Percentiles rank a stretch among this genome's conserved stretches.
Conservation (phyloP, 2,797 vertebrate genomes). For the Vireo griseus region DNA sequence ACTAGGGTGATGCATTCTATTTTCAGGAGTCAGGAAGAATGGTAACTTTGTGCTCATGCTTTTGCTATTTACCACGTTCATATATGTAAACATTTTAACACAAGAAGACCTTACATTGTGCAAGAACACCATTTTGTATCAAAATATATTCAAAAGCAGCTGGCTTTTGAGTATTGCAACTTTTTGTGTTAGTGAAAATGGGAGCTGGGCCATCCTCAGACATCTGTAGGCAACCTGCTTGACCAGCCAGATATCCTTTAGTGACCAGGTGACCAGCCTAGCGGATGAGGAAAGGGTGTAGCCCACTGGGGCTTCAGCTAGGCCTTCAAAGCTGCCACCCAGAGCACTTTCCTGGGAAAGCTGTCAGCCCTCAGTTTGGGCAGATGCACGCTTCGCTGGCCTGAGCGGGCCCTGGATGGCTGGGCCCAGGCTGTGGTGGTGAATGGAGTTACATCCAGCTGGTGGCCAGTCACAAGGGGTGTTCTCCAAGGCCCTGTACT, state of each 20-base stretch:
- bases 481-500: background rate
- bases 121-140: background rate
- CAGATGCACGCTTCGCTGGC: background rate
- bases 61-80: background rate
- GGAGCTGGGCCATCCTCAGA: background rate
- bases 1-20: background rate
- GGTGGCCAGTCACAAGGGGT: fast-evolving
- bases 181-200: background rate
- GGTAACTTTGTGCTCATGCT: background rate
- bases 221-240: background rate
- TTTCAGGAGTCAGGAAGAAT: background rate
- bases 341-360: background rate
- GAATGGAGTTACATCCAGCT: no score
- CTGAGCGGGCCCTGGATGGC: no score
- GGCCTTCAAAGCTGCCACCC: background rate
- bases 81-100: background rate
- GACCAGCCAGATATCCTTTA: background rate
- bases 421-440: fast-evolving
- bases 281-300: background rate
- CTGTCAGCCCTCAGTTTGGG: background rate
- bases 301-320: background rate
- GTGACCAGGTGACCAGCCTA: fast-evolving
- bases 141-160: background rate
- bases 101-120: background rate
- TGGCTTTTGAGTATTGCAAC: background rate